These are phyloP conservation scores for Onychostoma macrolepis DNA, from an alignment of 2,113 vertebrate genomes.

Conservation along the genomic window DNA sequence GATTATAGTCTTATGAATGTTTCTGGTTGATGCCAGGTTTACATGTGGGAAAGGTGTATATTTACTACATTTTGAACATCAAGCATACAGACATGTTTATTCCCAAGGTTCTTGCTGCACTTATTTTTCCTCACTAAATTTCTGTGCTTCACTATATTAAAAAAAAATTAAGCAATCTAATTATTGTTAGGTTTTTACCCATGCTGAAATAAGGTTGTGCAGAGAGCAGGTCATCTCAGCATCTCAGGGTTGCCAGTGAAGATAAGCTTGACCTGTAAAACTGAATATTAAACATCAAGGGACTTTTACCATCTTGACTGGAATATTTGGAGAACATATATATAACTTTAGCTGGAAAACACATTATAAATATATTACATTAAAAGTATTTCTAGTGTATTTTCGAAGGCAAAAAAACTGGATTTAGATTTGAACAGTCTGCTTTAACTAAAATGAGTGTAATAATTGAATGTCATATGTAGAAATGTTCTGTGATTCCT, in stretches of 20 bases:
- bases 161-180: not conserved
- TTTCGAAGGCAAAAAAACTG: constrained; percentile 27
- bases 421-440: not conserved
- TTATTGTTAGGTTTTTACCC: not conserved
- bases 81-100: not conserved
- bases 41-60: constrained; percentile 45
- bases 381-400: constrained; percentile 51
- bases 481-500: not conserved
- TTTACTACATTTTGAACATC: not conserved
- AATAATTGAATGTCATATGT: not conserved
- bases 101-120: not conserved
- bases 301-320: constrained; percentile 23
- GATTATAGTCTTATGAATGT: constrained; percentile 24
- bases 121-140: not conserved
- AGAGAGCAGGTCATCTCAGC: not conserved
- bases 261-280: constrained; percentile 31
- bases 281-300: constrained; percentile 26
- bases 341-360: not conserved
- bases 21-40: constrained; percentile 38
- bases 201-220: not conserved
- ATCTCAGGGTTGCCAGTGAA: constrained; percentile 37
- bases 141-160: not conserved
- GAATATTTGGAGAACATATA: not conserved
- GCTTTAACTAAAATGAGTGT: not conserved
- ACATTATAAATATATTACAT: constrained; percentile 21